Evolutionary conservation across 2,797 vertebrate genomes (phyloP).

Genomic region (Sarcoramphus papa): DNA sequence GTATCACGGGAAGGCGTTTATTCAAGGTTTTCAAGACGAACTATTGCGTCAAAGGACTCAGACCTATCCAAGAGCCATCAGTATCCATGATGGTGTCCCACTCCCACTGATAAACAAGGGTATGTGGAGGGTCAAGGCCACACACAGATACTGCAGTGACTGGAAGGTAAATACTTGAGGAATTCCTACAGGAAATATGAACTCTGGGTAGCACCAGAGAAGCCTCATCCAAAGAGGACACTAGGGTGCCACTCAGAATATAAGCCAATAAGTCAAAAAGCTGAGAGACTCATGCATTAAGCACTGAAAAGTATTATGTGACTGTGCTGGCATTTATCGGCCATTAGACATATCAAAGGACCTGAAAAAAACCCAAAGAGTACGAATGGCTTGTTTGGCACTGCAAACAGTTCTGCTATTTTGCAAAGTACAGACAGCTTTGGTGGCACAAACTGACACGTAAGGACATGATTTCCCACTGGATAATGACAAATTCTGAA

Average conservation of each 20-base stretch:
- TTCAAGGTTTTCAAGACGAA: neutral
- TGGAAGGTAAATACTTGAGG: neutral
- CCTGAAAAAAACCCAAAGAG: neutral
- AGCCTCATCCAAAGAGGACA: neutral
- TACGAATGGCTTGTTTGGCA: neutral
- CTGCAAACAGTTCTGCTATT: neutral
- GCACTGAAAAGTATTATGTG: neutral
- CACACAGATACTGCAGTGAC: neutral
- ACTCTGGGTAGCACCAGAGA: neutral
- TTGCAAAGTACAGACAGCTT: neutral
- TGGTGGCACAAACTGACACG: neutral
- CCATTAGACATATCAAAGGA: neutral
- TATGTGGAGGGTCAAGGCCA: neutral
- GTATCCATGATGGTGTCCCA: fast-evolving
- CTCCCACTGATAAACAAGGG: neutral
- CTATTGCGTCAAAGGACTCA: neutral
- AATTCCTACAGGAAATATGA: neutral
- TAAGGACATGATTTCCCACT: neutral
- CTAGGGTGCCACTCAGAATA: neutral
- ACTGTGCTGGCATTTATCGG: neutral
- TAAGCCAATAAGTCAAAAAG: neutral
- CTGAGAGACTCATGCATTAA: neutral
- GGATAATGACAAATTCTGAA: conserved; percentile 9
- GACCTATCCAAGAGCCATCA: neutral
- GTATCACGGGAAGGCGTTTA: fast-evolving